A percentile compares a stretch with the other conserved stretches of the same genome.
Conservation (phyloP, 2,797 vertebrate genomes). For the Pipistrellus pipistrellus region DNA sequence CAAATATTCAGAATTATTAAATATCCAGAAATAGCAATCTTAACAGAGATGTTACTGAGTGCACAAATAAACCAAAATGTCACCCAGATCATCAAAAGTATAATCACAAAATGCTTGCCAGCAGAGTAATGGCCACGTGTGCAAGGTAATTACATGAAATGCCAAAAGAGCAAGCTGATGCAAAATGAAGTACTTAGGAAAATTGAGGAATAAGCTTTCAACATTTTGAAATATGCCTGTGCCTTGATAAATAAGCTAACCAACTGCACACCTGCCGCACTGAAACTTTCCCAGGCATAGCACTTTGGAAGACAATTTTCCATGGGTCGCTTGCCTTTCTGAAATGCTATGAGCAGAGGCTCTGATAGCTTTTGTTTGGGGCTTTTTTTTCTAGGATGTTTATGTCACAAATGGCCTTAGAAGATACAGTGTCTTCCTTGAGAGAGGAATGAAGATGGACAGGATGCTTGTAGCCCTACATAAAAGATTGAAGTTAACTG, state of each 20-base stretch:
- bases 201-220: conserved; percentile 44
- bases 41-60: conserved; percentile 51
- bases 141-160: conserved; percentile 54
- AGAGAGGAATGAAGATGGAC: background rate
- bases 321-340: background rate
- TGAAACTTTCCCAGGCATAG: background rate
- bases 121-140: background rate
- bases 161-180: background rate
- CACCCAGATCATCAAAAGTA: conserved; percentile 10
- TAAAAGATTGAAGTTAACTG: background rate
- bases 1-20: background rate
- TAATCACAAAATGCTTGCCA: conserved; percentile 32
- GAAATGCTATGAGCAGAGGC: background rate
- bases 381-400: background rate
- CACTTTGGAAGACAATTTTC: background rate
- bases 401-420: background rate
- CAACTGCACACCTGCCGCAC: background rate
- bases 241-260: conserved; percentile 38
- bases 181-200: conserved; percentile 41
- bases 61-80: conserved; percentile 50
- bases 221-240: conserved; percentile 35
- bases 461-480: background rate
- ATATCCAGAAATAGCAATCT: conserved; percentile 61
- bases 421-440: background rate
- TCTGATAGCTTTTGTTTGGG: background rate